phyloP scores from a whole-genome alignment of 2,113 vertebrate genomes.

The Muntiacus muntjak region DNA sequence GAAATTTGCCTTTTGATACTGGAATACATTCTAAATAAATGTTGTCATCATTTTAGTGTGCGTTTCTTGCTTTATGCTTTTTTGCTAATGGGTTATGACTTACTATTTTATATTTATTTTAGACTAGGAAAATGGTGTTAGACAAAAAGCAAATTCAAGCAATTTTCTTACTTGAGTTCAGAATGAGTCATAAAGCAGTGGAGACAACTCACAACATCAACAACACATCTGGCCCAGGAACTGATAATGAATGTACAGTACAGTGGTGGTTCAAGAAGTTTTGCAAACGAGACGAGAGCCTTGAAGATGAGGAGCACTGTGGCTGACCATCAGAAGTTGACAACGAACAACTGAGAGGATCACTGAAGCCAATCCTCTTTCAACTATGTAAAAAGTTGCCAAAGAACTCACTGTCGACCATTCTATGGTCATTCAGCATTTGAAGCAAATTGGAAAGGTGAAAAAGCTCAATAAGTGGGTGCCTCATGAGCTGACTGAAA shows the following conservation, averaged over 20 bases:
- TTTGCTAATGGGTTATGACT: not conserved
- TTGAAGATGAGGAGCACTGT: not conserved
- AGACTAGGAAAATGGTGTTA: not conserved
- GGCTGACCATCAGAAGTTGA: not conserved
- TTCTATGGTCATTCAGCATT: not conserved
- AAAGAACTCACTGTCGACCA: not conserved
- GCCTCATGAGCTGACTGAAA: not conserved
- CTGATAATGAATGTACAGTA: not conserved
- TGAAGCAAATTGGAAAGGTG: not conserved
- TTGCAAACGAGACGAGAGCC: not conserved
- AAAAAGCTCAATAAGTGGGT: not conserved
- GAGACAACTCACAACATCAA: not conserved
- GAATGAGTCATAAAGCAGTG: not conserved
- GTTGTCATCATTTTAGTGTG: not conserved
- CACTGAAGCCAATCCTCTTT: not conserved
- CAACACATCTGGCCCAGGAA: not conserved
- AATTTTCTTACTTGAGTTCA: not conserved
- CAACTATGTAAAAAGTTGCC: not conserved
- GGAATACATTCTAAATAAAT: not conserved
- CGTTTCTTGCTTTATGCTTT: not conserved
- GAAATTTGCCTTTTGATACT: not conserved
- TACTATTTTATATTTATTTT: not conserved
- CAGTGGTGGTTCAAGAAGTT: not conserved
- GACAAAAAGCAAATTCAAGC: not conserved
- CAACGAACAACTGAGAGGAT: not conserved